Evolutionary conservation across 1,140 invertebrate genomes (phyloP).

Genomic region (Apocrypta bakeri): DNA sequence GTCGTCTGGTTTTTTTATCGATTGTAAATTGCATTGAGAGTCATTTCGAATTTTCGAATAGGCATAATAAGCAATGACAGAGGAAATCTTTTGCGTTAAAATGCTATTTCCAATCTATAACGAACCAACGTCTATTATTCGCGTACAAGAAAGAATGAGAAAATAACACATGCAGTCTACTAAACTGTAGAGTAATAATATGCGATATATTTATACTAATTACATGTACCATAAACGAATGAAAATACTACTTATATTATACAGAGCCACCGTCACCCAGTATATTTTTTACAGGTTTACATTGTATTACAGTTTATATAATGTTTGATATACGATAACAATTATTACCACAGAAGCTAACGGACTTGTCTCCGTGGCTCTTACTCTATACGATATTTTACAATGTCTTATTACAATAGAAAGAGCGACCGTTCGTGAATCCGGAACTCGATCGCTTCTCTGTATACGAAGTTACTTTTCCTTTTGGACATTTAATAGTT

Average conservation of each 20-base stretch:
- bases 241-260: conserved; percentile 74
- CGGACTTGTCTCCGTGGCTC: conserved; percentile 55
- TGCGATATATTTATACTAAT: conserved; percentile 75
- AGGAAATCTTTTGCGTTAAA: too few relatives aligned
- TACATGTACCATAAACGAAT: conserved; percentile 73
- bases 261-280: conserved; percentile 74
- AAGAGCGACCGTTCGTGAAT: conserved; percentile 61
- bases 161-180: conserved; percentile 52
- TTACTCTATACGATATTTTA: conserved; percentile 62
- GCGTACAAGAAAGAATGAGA: not conserved
- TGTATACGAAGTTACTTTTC: not conserved
- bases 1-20: conserved; percentile 3
- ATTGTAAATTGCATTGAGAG: conserved; percentile 22
- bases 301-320: conserved; percentile 75
- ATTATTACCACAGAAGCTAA: conserved; percentile 66
- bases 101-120: conserved; percentile 32
- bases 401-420: conserved; percentile 62
- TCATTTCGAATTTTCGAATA: not conserved
- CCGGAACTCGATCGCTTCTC: conserved; percentile 19
- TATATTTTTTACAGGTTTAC: conserved; percentile 77
- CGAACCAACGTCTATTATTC: not conserved
- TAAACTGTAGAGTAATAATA: conserved; percentile 69
- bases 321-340: conserved; percentile 74
- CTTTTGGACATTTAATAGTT: too few relatives aligned
- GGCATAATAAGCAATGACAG: too few relatives aligned